Evolutionary conservation across 2,888 invertebrate species (phyloP).

Genomic region (Drosophila yooni): DNA sequence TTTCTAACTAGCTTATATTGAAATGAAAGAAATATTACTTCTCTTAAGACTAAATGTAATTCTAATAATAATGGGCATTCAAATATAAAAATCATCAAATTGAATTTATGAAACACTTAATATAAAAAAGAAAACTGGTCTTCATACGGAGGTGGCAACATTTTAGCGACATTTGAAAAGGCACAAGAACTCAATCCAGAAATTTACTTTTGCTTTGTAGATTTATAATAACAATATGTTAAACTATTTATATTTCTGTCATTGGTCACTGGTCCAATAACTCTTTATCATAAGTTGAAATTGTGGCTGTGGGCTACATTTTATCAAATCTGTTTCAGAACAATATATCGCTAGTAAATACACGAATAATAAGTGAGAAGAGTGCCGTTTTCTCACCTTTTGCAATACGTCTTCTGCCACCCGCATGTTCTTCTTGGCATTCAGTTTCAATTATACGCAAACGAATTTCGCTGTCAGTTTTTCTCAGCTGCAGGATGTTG

Average conservation of each 20-base stretch:
- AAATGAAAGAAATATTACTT: too few relatives aligned
- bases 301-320: neutral
- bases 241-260: neutral
- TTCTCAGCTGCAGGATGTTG: conserved; percentile 4
- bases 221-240: neutral
- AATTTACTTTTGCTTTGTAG: neutral
- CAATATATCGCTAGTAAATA: neutral
- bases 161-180: neutral
- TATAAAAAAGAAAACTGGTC: neutral
- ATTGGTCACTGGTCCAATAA: neutral
- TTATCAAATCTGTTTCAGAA: neutral
- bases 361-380: neutral
- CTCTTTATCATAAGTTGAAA: neutral
- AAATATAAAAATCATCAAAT: too few relatives aligned
- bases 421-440: conserved; percentile 9
- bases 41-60: neutral
- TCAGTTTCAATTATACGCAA: conserved; percentile 48
- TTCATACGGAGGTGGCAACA: neutral
- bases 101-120: neutral
- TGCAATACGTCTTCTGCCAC: too few relatives aligned
- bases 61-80: neutral
- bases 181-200: neutral
- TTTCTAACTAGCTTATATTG: neutral
- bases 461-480: conserved; percentile 6
- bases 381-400: neutral